These are phyloP conservation scores for Drosophila yooni DNA, from an alignment of 2,888 invertebrate genomes.

Conservation along the genomic window DNA sequence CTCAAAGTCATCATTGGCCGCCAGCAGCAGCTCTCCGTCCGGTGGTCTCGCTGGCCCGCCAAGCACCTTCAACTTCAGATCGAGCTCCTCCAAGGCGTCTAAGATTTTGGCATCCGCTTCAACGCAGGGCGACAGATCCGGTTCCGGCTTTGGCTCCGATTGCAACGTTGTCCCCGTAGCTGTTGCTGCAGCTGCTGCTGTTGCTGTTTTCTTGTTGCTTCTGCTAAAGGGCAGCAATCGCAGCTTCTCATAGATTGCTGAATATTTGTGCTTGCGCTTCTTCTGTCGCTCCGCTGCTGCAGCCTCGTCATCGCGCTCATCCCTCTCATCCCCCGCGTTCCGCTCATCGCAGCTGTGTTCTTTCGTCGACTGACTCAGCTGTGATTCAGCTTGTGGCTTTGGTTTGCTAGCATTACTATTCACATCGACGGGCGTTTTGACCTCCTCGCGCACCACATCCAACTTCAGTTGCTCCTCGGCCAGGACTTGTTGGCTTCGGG, in stretches of 20 bases:
- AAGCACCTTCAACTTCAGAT: conserved; percentile 79
- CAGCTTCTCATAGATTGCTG: conserved; percentile 83
- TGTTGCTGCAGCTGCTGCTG: conserved; percentile 44
- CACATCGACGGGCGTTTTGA: conserved; percentile 58
- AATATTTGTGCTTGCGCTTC: conserved; percentile 80
- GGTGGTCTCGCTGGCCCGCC: conserved; percentile 25
- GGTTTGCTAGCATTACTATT: conserved; percentile 40
- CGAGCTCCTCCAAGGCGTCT: conserved; percentile 81
- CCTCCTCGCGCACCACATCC: conserved; percentile 69
- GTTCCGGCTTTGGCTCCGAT: background rate
- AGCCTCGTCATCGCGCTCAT: conserved; percentile 11
- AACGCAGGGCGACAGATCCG: conserved; percentile 50
- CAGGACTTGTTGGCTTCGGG: conserved; percentile 11
- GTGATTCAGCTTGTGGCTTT: conserved; percentile 34
- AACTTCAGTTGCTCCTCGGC: conserved; percentile 40
- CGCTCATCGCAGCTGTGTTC: conserved; percentile 7
- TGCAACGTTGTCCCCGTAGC: conserved; percentile 33
- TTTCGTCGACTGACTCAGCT: conserved; percentile 12
- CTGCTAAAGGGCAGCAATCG: conserved; percentile 73
- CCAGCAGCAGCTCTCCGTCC: conserved; percentile 49
- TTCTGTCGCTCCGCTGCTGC: conserved; percentile 59
- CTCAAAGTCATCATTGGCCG: conserved; percentile 75
- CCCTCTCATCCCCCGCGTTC: conserved; percentile 3
- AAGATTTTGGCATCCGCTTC: conserved; percentile 81
- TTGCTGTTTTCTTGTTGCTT: conserved; percentile 55